Conservation (phyloP, 2,888 invertebrate genomes). For the Athetis lepigone region DNA sequence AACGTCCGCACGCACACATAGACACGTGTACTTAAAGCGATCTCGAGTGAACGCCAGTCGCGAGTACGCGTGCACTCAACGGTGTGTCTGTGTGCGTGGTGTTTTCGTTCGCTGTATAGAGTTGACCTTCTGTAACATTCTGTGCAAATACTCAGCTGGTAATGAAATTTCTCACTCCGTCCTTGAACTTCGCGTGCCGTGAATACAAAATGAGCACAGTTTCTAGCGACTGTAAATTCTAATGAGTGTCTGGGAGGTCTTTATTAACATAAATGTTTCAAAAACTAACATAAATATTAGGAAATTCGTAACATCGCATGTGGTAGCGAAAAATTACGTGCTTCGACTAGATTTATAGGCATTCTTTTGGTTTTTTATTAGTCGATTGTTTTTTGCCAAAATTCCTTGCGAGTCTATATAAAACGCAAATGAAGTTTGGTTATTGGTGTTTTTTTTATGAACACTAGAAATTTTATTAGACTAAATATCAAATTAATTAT, state of each 20-base stretch:
- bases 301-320: conserved; percentile 48
- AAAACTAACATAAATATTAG: conserved; percentile 59
- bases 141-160: conserved; percentile 51
- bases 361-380: conserved; percentile 17
- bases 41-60: background rate
- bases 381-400: conserved; percentile 3
- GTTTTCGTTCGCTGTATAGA: conserved; percentile 2
- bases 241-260: conserved; percentile 66
- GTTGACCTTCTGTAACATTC: conserved; percentile 24
- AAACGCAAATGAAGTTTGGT: background rate
- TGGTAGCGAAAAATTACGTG: conserved; percentile 45
- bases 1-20: background rate
- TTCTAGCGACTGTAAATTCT: conserved; percentile 64
- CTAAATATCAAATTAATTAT: no score
- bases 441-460: no score
- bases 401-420: background rate
- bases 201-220: conserved; percentile 63
- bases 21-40: no score
- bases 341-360: conserved; percentile 29
- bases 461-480: no score
- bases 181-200: conserved; percentile 65
- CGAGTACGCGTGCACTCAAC: conserved; percentile 14
- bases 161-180: conserved; percentile 64
- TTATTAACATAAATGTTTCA: conserved; percentile 59
- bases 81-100: background rate